These are phyloP conservation scores for Lucilia cuprina DNA, from an alignment of 1,140 invertebrate genomes.

Conservation along the genomic window DNA sequence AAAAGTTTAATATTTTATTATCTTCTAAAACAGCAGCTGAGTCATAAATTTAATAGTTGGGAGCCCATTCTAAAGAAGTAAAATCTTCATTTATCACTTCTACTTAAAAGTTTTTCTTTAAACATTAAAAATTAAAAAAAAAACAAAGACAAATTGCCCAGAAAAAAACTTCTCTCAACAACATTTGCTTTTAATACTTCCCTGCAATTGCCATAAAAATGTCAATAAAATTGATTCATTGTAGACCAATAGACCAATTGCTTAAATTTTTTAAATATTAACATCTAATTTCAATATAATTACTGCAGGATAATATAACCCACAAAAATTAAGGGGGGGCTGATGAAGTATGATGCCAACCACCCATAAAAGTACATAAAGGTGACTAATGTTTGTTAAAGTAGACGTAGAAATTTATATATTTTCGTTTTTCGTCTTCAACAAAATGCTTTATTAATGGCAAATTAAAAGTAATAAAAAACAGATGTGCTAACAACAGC, in stretches of 20 bases:
- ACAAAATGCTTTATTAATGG: constrained; percentile 62
- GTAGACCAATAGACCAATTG: neutral
- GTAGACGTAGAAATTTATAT: neutral
- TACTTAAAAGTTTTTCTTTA: too few relatives aligned
- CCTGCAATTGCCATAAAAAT: constrained; percentile 33
- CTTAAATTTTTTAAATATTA: constrained; percentile 11
- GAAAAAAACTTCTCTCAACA: neutral
- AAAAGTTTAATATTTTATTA: too few relatives aligned
- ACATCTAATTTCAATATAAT: constrained; percentile 27
- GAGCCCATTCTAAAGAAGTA: too few relatives aligned
- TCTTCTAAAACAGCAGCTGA: too few relatives aligned
- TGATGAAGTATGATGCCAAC: neutral
- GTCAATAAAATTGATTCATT: constrained; percentile 41
- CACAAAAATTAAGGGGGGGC: neutral
- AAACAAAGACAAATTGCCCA: too few relatives aligned
- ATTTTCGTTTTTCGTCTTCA: constrained; percentile 30
- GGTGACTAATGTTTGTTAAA: constrained; percentile 26
- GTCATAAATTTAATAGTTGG: too few relatives aligned
- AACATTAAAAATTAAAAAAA: too few relatives aligned
- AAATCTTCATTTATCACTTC: too few relatives aligned
- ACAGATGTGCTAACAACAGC: constrained; percentile 62
- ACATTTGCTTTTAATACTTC: neutral
- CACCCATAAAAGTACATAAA: neutral
- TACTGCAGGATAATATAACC: neutral
- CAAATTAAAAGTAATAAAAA: constrained; percentile 63